Base-by-base conservation (phyloP, 1,140 invertebrate species). In the Drosophila setifemur region DNA sequence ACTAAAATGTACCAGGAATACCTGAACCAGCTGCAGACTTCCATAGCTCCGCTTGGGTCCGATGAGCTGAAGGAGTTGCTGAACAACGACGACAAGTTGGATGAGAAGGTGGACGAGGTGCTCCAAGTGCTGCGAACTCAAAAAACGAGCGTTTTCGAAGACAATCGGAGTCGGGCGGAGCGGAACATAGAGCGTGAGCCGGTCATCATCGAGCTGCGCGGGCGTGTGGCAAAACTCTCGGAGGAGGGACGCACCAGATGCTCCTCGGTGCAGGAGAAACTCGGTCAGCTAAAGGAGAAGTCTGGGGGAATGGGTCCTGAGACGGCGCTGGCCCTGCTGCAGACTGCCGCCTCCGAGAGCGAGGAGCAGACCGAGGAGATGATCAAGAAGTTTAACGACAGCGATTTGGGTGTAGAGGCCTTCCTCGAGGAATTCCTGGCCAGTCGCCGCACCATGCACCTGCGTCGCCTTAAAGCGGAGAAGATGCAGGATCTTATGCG, bases 311-410 rank as follows among this genome's bases (percentile, higher is more conserved):
- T 95, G 78, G 95, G 94, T 6, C 91, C 95, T 43, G 96, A 98
- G 72, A 96, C 95, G 19, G 95, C 95, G 7, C 90, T 97, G 54
- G 96, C 96, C 0, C 88, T 98, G 25, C 91, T 98, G 9, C 96
- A 97, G 93, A 94, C 96, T 28, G 94, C 96, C 9, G 94, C 96
- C 40, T 95, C 96, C 45, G 95, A 97, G 92, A 94, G 94, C 40
- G 97, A 98, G 91, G 96, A 98, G 91, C 93, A 96, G 90, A 96
- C 96, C 19, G 97, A 98, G 90, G 92, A 92, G 50, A 86, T 95
- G 33, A 94, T 95, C 1, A 94, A 96, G 85, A 93, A 94, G 63
- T 97, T 97, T 89, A 91, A 96, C 33, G 92, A 93, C 21, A 94
- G 94, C 31, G 93, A 95, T 63, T 91, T 94, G 9, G 93, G 95